A percentile compares a stretch with the other conserved stretches of the same genome.
These are phyloP conservation scores for Hypotaenidia philippensis DNA, from an alignment of 2,797 vertebrate genomes.

Conservation along the genomic window DNA sequence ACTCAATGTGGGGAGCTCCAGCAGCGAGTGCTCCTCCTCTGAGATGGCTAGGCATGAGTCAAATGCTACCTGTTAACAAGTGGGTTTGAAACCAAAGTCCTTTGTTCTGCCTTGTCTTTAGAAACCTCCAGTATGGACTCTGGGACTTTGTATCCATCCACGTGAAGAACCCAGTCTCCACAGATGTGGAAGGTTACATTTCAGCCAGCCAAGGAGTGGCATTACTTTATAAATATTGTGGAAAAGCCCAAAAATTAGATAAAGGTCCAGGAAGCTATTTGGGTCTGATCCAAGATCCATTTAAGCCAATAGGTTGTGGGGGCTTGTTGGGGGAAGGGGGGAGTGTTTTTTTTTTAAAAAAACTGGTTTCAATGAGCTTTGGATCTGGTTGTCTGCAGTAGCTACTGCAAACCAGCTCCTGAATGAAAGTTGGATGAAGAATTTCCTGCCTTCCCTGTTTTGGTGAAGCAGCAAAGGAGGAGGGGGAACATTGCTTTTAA, in stretches of 20 bases:
- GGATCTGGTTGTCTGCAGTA: neutral
- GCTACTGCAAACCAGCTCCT: neutral
- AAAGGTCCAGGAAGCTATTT: neutral
- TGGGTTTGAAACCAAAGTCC: neutral
- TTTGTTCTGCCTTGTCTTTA: neutral
- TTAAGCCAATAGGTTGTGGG: neutral
- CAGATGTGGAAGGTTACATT: slow-evolving; percentile 12
- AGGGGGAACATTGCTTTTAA: slow-evolving; percentile 40
- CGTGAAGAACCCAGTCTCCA: neutral
- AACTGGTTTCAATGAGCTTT: neutral
- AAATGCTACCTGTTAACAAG: neutral
- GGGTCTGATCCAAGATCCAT: neutral
- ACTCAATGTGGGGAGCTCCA: neutral
- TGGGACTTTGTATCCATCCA: neutral
- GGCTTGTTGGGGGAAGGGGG: no score
- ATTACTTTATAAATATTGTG: neutral
- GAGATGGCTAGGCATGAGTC: rapidly evolving
- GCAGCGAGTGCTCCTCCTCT: neutral
- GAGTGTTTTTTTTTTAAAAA: neutral
- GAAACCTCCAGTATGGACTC: neutral
- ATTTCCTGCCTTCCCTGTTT: slow-evolving; percentile 51
- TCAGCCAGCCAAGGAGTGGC: neutral
- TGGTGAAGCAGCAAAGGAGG: slow-evolving; percentile 25
- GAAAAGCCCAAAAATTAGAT: neutral
- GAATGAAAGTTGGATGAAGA: slow-evolving; percentile 54